A percentile compares a stretch with the other conserved stretches of the same genome.
phyloP scores from a whole-genome alignment of 53 echinoderm and acorn worm species.

The Holothuria leucospilota region DNA sequence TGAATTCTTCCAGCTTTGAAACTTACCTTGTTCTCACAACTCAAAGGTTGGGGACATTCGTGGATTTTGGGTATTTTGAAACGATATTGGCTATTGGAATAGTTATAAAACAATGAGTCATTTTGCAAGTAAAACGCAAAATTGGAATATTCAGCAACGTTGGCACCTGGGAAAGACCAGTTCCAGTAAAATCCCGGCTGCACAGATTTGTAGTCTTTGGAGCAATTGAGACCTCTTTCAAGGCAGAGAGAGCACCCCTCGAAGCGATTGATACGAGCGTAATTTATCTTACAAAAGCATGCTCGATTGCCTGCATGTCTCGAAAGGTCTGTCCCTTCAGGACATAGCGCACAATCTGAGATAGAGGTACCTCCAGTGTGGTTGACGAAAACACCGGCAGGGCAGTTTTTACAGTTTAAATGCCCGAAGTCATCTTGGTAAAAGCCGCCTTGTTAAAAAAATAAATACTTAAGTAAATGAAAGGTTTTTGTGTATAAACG shows the following conservation, averaged over 20 bases:
- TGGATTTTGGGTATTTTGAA: not conserved
- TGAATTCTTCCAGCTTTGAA: not conserved
- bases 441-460: conserved; percentile 6
- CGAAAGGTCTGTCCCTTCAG: conserved; percentile 6
- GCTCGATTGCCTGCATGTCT: conserved; percentile 6
- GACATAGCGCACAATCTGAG: not conserved
- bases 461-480: not conserved
- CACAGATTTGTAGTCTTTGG: not conserved
- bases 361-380: not conserved
- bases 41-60: not conserved
- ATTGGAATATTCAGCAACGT: not conserved
- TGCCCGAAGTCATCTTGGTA: conserved; percentile 23
- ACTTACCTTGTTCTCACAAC: conserved; percentile 10
- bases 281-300: conserved; percentile 8
- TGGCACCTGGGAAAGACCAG: conserved; percentile 2
- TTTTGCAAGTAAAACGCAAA: not conserved
- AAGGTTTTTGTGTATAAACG: no score
- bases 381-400: not conserved
- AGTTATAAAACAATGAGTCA: not conserved
- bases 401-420: not conserved
- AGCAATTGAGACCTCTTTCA: not conserved
- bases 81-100: not conserved
- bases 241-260: not conserved
- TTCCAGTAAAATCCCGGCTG: conserved; percentile 20
- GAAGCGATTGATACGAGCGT: conserved; percentile 3